Percentiles rank a stretch among this genome's conserved stretches.
Conservation (phyloP, 2,797 vertebrate species). For the Sebastes jordani region DNA sequence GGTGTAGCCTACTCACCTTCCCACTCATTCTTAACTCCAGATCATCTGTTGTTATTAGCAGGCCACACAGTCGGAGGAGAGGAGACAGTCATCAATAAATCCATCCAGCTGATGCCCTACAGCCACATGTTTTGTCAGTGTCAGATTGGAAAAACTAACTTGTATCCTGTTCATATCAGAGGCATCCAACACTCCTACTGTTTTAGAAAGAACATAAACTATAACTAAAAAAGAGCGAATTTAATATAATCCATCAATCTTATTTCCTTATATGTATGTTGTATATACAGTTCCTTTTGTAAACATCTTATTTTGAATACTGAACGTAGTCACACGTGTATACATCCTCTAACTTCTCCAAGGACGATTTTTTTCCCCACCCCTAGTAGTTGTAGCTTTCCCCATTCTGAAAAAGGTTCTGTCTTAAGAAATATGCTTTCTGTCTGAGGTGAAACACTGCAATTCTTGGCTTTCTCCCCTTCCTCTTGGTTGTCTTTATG, state of each 20-base stretch:
- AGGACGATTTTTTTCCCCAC: too few relatives aligned
- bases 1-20: background rate
- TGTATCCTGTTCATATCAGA: background rate
- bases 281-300: too few relatives aligned
- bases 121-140: slow-evolving; percentile 1
- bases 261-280: too few relatives aligned
- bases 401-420: background rate
- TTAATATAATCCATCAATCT: too few relatives aligned
- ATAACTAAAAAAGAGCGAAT: background rate
- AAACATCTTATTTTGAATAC: too few relatives aligned
- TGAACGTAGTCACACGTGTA: too few relatives aligned
- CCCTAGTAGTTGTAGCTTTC: background rate
- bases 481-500: background rate
- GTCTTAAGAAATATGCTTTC: background rate
- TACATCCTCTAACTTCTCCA: too few relatives aligned
- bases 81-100: slow-evolving; percentile 21
- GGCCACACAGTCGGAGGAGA: slow-evolving; percentile 7
- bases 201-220: slow-evolving; percentile 14
- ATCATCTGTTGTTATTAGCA: slow-evolving; percentile 12
- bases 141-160: background rate
- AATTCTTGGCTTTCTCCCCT: background rate
- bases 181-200: slow-evolving; percentile 2
- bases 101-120: background rate
- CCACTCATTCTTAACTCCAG: background rate
- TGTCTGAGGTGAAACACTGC: background rate